A percentile compares a stretch with the other conserved stretches of the same genome.
Evolutionary conservation across 2,113 vertebrate genomes (phyloP).

Genomic region (Peromyscus californicus): DNA sequence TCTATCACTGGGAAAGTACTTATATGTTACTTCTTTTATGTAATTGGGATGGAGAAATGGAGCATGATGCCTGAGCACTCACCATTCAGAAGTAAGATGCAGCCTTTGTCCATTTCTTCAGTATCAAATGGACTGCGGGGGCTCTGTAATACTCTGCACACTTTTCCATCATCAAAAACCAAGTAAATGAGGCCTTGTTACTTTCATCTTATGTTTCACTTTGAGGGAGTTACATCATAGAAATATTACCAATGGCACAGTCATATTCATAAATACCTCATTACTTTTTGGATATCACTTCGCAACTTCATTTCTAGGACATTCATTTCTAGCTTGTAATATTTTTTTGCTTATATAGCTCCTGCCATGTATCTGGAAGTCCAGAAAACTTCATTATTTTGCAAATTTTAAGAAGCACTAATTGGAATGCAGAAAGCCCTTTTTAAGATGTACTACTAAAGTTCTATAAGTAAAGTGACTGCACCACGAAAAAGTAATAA

Average conservation of each 20-base stretch:
- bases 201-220: not conserved
- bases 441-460: not conserved
- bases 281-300: not conserved
- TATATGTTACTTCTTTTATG: not conserved
- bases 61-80: not conserved
- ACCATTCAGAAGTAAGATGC: not conserved
- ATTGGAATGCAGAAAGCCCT: not conserved
- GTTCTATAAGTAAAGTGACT: not conserved
- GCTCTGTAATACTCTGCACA: fast-evolving
- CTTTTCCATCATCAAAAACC: not conserved
- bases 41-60: fast-evolving
- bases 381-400: not conserved
- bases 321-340: not conserved
- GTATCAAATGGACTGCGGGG: not conserved
- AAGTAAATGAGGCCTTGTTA: not conserved
- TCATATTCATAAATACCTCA: not conserved
- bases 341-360: not conserved
- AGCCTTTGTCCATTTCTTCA: not conserved
- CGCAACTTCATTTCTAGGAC: not conserved
- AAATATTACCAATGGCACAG: not conserved
- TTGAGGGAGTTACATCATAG: not conserved
- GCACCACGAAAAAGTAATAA: not conserved
- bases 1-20: not conserved
- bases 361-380: not conserved
- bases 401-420: not conserved